These are phyloP conservation scores for Lordiphosa andalusiaca DNA, from an alignment of 2,888 invertebrate species.

Conservation along the genomic window DNA sequence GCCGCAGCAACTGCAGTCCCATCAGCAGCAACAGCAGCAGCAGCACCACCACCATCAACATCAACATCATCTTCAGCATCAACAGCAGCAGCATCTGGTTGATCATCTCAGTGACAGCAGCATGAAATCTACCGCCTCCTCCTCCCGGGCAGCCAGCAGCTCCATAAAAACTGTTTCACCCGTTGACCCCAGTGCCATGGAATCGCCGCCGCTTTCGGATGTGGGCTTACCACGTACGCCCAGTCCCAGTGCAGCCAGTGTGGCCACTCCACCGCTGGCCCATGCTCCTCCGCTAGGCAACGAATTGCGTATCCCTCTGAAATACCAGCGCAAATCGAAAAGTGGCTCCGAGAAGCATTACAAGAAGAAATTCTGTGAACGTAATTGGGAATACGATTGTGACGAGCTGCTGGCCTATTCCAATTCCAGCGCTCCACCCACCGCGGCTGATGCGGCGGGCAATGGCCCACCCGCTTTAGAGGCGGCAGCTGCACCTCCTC, in stretches of 20 bases:
- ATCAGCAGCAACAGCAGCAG: slow-evolving; percentile 45
- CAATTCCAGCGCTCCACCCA: slow-evolving; percentile 65
- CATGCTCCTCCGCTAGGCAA: slow-evolving; percentile 52
- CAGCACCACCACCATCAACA: slow-evolving; percentile 25
- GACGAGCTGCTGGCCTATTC: slow-evolving; percentile 75
- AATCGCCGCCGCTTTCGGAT: slow-evolving; percentile 82
- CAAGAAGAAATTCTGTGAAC: slow-evolving; percentile 92
- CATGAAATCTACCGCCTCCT: slow-evolving; percentile 72
- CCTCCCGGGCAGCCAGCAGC: slow-evolving; percentile 51
- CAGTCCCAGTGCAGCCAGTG: slow-evolving; percentile 77
- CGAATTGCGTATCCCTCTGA: slow-evolving; percentile 82
- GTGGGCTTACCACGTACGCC: slow-evolving; percentile 79
- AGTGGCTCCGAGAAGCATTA: slow-evolving; percentile 84
- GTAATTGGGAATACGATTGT: slow-evolving; percentile 84
- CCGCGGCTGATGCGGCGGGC: slow-evolving; percentile 77
- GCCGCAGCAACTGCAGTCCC: slow-evolving; percentile 60
- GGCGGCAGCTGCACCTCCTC: slow-evolving; percentile 12
- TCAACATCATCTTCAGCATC: slow-evolving; percentile 19
- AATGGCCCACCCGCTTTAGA: slow-evolving; percentile 55
- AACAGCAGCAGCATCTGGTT: slow-evolving; percentile 36
- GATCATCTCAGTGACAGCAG: slow-evolving; percentile 78
- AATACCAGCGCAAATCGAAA: slow-evolving; percentile 83
- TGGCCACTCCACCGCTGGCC: slow-evolving; percentile 76
- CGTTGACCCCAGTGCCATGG: slow-evolving; percentile 78
- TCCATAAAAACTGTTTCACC: slow-evolving; percentile 77